phyloP scores from a whole-genome alignment of 2,113 vertebrate genomes.

The Phycodurus eques region DNA sequence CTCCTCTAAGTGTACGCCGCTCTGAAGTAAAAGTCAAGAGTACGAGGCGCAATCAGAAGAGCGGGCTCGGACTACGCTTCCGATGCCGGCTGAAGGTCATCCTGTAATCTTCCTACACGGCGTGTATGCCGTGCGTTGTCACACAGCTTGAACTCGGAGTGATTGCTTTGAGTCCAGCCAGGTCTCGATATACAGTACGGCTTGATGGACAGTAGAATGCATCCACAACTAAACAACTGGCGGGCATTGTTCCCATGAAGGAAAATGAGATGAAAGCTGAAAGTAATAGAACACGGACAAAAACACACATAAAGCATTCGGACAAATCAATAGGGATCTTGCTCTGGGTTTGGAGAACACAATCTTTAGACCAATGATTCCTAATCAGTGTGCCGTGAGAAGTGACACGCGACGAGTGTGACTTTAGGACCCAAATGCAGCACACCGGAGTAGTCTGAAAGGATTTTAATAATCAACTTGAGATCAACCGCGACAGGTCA shows the following conservation, averaged over 20 bases:
- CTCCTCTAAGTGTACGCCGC: conserved; percentile 45
- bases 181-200: background rate
- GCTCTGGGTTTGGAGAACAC: too few species aligned
- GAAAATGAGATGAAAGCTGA: background rate
- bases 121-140: background rate
- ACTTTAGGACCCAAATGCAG: too few species aligned
- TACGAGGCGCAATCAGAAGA: conserved; percentile 49
- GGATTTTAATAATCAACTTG: too few species aligned
- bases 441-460: too few species aligned
- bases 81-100: conserved; percentile 53
- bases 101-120: conserved; percentile 33
- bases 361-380: too few species aligned
- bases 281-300: background rate
- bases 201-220: background rate
- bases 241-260: background rate
- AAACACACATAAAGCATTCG: background rate
- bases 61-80: conserved; percentile 37
- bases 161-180: background rate
- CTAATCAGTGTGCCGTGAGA: too few species aligned
- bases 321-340: background rate
- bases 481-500: too few species aligned
- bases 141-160: background rate
- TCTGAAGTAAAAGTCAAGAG: conserved; percentile 47
- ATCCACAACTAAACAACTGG: background rate
- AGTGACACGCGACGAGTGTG: too few species aligned